phyloP scores from a whole-genome alignment of 2,113 vertebrate species.

The Malaclemys terrapin region DNA sequence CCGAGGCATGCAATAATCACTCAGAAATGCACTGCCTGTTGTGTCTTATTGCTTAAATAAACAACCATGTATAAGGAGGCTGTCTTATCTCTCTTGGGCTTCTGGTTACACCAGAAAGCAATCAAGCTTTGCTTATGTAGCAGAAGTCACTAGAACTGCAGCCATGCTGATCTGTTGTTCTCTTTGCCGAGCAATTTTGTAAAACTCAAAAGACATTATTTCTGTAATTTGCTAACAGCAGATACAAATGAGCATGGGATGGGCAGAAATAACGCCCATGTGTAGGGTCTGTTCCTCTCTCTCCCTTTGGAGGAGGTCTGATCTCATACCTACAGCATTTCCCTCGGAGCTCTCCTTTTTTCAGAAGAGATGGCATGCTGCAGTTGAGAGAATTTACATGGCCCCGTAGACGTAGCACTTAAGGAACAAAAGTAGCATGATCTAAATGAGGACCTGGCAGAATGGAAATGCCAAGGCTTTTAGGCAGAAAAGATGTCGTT shows the following conservation, averaged over 20 bases:
- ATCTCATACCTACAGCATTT: conserved; percentile 39
- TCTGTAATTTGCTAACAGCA: conserved; percentile 48
- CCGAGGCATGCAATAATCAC: conserved; percentile 57
- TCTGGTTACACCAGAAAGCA: conserved; percentile 70
- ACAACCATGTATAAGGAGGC: conserved; percentile 56
- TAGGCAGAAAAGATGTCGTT: conserved; percentile 65
- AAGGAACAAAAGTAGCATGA: conserved; percentile 53
- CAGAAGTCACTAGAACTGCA: conserved; percentile 63
- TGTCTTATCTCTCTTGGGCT: conserved; percentile 67
- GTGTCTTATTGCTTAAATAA: conserved; percentile 72
- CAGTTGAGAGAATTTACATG: conserved; percentile 67
- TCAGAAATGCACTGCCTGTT: conserved; percentile 63
- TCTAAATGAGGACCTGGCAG: conserved; percentile 62
- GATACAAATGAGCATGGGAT: conserved; percentile 46
- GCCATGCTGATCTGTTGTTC: conserved; percentile 59
- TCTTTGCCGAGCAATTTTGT: conserved; percentile 63
- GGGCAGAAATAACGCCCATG: conserved; percentile 40
- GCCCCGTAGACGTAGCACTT: conserved; percentile 69
- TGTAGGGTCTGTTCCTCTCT: background rate
- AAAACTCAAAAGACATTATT: conserved; percentile 58
- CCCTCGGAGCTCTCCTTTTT: conserved; percentile 55
- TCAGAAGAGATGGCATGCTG: conserved; percentile 57
- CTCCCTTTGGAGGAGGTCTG: conserved; percentile 42
- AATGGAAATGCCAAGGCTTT: conserved; percentile 72
- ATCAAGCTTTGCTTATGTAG: conserved; percentile 56